Evolutionary conservation across 1,140 invertebrate genomes (phyloP), one percentile per base, ranked within the genome.

Genomic region (Melitaea cinxia): DNA sequence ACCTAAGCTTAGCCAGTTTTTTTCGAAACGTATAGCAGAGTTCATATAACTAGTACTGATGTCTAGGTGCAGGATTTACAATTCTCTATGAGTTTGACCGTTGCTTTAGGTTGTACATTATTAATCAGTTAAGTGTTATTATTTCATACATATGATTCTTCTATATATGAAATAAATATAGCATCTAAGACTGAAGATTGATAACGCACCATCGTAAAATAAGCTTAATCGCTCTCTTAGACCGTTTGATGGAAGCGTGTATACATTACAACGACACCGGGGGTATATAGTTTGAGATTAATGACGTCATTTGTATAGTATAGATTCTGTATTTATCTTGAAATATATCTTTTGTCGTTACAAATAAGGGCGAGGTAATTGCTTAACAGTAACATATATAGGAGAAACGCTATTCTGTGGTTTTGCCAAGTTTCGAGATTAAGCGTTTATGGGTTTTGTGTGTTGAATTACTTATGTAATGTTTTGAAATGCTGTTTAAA

Each of bases 251-350:
- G 47, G 56, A 59, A 59, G 56, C 39, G 37, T 63, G 39, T 49
- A 26, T 63, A 49, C 42, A 56, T 63, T 63, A 56, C 15, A 45
- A 23, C 39, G 39, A 42, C 50, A 47, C 60, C 42, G 30, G 1
- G 17, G 37, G 28, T 55, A 55, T 54, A 54, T 63, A 55, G 55
- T 35, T 55, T 55, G 60, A 55, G 39, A 52, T 63, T 63, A 54
- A 54, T 62, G 50, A 54, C 60, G 52, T 62, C 60, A 62, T 62
- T 62, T 54, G 47, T 62, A 42, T 62, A 62, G 35, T 45, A 47
- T n/a, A 62, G 1, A 19, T 47, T 33, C 5, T 19, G 6, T 33
- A 24, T 17, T 30, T 21, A 33, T 0, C 0, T 42, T 24, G 26
- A 59, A 49, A 24, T 49, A 59, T 12, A 28, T 39, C 30, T 49